These are phyloP conservation scores for Drosophila seguyi DNA, from an alignment of 1,140 invertebrate genomes.

Conservation along the genomic window DNA sequence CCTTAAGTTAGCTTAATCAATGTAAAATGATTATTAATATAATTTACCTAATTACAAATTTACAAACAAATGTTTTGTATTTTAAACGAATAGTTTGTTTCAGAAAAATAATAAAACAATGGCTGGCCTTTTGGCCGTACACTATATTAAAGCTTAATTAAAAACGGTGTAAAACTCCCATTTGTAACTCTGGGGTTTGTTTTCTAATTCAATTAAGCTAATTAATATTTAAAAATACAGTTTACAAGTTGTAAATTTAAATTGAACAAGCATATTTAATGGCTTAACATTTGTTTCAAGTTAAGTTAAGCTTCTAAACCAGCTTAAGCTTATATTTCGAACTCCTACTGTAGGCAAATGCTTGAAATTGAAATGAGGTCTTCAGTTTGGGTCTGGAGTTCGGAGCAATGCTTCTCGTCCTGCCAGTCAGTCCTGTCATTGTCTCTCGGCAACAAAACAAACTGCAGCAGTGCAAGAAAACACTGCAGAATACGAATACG, in stretches of 20 bases:
- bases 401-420: slow-evolving; percentile 15
- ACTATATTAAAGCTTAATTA: background rate
- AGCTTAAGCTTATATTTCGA: background rate
- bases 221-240: background rate
- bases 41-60: background rate
- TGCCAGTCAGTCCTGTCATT: slow-evolving; percentile 35
- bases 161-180: background rate
- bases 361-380: slow-evolving; percentile 13
- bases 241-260: background rate
- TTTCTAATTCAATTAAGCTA: too few relatives aligned
- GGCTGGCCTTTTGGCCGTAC: background rate
- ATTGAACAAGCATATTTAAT: background rate
- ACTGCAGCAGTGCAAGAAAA: slow-evolving; percentile 59
- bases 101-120: background rate
- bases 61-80: background rate
- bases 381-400: slow-evolving; percentile 1
- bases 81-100: background rate
- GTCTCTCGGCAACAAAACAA: slow-evolving; percentile 55
- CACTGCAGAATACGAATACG: slow-evolving; percentile 52
- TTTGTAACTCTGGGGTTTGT: background rate
- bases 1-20: background rate
- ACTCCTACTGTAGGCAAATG: slow-evolving; percentile 31
- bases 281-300: background rate
- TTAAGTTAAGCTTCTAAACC: background rate
- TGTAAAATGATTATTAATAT: background rate